phyloP scores from a whole-genome alignment of 2,888 invertebrate species.

The Lithodes maja region DNA sequence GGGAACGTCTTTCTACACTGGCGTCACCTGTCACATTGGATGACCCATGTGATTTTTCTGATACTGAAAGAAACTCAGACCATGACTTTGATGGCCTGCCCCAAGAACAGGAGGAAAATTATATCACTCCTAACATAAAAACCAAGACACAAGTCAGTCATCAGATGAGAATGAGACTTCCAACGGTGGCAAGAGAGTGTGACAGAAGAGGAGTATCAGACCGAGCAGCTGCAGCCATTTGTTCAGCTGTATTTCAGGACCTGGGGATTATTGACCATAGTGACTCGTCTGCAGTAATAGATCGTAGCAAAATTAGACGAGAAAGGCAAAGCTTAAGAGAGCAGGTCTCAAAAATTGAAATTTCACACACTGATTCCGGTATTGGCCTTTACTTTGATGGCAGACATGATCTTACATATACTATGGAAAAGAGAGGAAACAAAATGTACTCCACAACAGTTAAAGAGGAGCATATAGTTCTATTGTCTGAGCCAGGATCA shows the following conservation, averaged over 20 bases:
- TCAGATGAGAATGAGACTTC: not conserved
- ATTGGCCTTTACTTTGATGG: not conserved
- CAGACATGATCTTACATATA: not conserved
- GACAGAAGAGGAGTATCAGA: not conserved
- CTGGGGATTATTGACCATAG: not conserved
- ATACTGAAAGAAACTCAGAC: not conserved
- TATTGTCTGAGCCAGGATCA: not conserved
- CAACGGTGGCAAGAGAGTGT: not conserved
- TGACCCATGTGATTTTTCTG: not conserved
- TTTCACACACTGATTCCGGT: not conserved
- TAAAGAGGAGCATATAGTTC: not conserved
- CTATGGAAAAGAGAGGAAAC: not conserved
- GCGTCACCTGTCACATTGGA: not conserved
- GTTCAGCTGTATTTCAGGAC: not conserved
- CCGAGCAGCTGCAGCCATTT: not conserved
- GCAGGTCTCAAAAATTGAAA: not conserved
- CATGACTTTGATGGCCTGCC: not conserved
- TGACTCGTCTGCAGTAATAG: not conserved
- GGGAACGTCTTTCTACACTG: not conserved
- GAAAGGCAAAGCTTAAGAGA: not conserved
- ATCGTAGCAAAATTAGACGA: conserved; percentile 1
- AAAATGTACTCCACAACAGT: not conserved
- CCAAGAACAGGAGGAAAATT: not conserved
- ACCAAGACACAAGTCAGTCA: not conserved
- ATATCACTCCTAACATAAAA: not conserved